phyloP scores from a whole-genome alignment of 1,140 invertebrate species.

The Sycobia sp. region DNA sequence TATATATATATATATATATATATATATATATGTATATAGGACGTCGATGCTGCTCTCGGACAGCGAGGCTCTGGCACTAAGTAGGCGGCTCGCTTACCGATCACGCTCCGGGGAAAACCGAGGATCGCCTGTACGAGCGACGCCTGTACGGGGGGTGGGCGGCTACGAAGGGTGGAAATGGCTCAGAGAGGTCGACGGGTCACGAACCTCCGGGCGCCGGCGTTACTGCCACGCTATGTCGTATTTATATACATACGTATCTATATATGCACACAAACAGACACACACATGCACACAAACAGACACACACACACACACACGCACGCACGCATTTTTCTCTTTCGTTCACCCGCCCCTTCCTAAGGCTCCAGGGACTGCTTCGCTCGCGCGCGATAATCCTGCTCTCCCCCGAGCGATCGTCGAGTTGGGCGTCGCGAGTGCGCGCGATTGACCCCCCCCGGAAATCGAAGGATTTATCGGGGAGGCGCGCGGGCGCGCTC shows the following conservation, averaged over 20 bases:
- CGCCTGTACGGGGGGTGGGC: neutral
- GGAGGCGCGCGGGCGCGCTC: neutral
- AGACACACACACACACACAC: too few relatives aligned
- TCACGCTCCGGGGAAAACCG: slow-evolving; percentile 29
- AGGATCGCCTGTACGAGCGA: neutral
- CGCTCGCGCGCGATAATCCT: too few relatives aligned
- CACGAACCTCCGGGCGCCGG: neutral
- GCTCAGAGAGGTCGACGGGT: neutral
- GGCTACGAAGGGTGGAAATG: neutral
- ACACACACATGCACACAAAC: too few relatives aligned
- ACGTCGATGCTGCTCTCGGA: too few relatives aligned
- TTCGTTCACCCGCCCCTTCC: too few relatives aligned
- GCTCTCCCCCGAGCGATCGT: too few relatives aligned
- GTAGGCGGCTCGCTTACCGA: slow-evolving; percentile 28
- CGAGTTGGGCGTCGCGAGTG: too few relatives aligned
- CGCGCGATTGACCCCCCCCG: too few relatives aligned
- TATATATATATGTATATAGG: neutral
- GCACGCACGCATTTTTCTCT: too few relatives aligned
- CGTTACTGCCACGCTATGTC: too few relatives aligned
- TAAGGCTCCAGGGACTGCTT: too few relatives aligned
- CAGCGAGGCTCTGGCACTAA: neutral
- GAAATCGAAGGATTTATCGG: slow-evolving; percentile 34
- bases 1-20: slow-evolving; percentile 3
- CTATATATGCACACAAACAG: neutral
- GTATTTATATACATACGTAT: too few relatives aligned